Evolutionary conservation across 2,113 vertebrate genomes (phyloP).

Genomic region (Prionailurus bengalensis): DNA sequence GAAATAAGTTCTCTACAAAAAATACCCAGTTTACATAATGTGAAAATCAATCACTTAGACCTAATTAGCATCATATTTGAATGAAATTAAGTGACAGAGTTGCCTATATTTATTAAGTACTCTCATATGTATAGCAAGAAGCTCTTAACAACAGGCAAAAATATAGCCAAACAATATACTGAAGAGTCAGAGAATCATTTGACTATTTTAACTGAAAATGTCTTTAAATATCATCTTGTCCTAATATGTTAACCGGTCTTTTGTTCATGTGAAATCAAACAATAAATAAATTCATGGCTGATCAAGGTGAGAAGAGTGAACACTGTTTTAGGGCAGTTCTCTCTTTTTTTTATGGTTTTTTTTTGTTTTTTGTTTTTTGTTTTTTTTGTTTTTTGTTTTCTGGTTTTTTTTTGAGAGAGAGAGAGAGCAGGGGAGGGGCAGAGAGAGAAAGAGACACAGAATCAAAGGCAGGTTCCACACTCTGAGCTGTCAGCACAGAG

Average conservation of each 20-base stretch:
- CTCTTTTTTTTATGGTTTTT: neutral
- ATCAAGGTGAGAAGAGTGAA: neutral
- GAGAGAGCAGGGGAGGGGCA: too few species aligned
- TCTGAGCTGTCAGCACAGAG: too few species aligned
- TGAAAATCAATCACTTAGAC: slow-evolving; percentile 39
- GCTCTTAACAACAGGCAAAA: neutral
- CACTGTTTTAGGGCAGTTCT: neutral
- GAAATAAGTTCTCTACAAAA: slow-evolving; percentile 29
- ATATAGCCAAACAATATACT: neutral
- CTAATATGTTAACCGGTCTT: neutral
- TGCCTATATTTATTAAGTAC: neutral
- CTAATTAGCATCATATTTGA: neutral
- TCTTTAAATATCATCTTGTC: neutral
- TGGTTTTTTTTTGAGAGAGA: too few species aligned
- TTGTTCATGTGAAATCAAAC: slow-evolving; percentile 10
- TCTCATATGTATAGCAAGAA: neutral
- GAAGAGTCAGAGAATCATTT: neutral
- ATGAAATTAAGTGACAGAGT: neutral
- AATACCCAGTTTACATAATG: neutral
- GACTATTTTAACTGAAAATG: slow-evolving; percentile 20
- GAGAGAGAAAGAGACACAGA: too few species aligned
- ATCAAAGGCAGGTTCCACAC: too few species aligned
- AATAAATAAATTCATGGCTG: neutral
- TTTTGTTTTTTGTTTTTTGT: too few species aligned
- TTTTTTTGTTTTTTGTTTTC: fast-evolving